A percentile compares a stretch with the other conserved stretches of the same genome.
Evolutionary conservation across 2,797 vertebrate genomes (phyloP).

Genomic region (Sarcoramphus papa): DNA sequence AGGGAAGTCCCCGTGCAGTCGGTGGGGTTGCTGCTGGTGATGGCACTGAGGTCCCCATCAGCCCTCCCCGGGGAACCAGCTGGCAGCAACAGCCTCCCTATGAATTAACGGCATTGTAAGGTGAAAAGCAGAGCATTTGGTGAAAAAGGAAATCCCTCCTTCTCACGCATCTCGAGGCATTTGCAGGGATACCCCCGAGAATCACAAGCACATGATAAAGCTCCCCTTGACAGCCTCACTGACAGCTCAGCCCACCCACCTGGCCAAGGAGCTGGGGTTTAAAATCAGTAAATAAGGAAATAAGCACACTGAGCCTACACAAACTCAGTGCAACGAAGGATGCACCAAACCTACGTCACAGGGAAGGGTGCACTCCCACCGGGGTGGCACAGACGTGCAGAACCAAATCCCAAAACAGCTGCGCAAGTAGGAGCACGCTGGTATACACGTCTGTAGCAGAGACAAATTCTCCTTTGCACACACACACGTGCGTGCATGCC

Average conservation of each 20-base stretch:
- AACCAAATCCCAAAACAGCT: not conserved
- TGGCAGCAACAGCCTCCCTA: not conserved
- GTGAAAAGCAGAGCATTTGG: not conserved
- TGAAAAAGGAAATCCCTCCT: not conserved
- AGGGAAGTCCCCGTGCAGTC: rapidly evolving
- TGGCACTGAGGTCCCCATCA: not conserved
- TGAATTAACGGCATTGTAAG: not conserved
- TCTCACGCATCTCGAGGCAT: rapidly evolving
- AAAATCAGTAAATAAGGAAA: not conserved
- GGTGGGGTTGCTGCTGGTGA: not conserved
- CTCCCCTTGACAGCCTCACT: not conserved
- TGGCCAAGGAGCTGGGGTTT: not conserved
- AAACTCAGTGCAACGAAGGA: not conserved
- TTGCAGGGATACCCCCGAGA: not conserved
- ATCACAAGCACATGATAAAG: not conserved
- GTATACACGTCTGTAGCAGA: rapidly evolving
- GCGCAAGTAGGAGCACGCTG: not conserved
- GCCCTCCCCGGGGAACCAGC: not conserved
- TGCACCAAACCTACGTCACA: not conserved
- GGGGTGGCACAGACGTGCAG: rapidly evolving
- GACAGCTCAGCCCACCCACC: not conserved
- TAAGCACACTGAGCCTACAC: not conserved
- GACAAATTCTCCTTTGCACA: not conserved
- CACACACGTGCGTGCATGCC: rapidly evolving
- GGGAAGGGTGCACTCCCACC: rapidly evolving